Conservation (phyloP, 2,888 invertebrate species). For the Mythimna lalbum region DNA sequence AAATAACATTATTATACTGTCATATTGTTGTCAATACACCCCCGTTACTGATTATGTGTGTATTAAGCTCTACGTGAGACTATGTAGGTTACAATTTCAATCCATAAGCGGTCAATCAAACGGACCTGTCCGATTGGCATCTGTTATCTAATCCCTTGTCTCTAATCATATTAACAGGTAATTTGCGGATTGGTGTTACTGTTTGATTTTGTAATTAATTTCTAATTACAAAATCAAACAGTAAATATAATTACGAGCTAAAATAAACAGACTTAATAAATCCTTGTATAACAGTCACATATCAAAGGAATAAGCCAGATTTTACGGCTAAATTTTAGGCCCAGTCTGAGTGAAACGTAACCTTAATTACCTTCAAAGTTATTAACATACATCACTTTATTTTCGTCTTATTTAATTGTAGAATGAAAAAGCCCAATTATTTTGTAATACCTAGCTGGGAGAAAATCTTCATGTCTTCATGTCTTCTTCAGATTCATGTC, state of each 20-base stretch:
- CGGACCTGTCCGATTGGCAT: background rate
- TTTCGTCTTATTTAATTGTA: conserved; percentile 24
- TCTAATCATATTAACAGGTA: background rate
- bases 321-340: conserved; percentile 33
- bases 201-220: too few species aligned
- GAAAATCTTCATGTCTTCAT: too few species aligned
- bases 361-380: conserved; percentile 45
- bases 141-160: background rate
- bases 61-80: background rate
- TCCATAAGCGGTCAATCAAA: conserved; percentile 20
- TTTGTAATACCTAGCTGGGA: background rate
- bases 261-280: conserved; percentile 21
- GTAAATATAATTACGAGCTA: conserved; percentile 17
- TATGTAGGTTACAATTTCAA: conserved; percentile 13
- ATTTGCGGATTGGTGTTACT: background rate
- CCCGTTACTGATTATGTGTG: conserved; percentile 10
- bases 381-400: conserved; percentile 27
- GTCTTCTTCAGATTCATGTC: too few species aligned
- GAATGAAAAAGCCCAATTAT: conserved; percentile 21
- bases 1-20: conserved; percentile 10
- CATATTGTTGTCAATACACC: background rate
- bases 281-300: conserved; percentile 27
- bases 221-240: background rate
- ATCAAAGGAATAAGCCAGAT: conserved; percentile 39
- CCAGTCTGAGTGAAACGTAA: conserved; percentile 3